phyloP scores from a whole-genome alignment of 2,113 vertebrate genomes.

The Thunnus thynnus region DNA sequence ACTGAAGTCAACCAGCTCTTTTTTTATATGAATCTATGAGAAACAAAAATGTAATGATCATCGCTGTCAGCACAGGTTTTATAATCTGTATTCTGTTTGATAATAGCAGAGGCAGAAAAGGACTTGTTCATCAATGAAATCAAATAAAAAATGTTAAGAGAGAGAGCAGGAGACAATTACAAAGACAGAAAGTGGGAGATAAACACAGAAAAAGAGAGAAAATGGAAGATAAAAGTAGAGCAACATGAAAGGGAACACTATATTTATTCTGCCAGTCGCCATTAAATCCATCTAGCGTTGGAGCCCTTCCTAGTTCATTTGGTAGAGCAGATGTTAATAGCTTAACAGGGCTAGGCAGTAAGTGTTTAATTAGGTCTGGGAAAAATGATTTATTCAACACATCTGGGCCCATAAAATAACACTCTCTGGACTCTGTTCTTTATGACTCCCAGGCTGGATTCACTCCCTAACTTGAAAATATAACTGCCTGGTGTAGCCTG shows the following conservation, averaged over 20 bases:
- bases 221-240: constrained; percentile 10
- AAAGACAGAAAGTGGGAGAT: constrained; percentile 4
- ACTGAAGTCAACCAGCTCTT: neutral
- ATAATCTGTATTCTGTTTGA: constrained; percentile 16
- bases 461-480: constrained; percentile 29
- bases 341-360: constrained; percentile 71
- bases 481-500: constrained; percentile 21
- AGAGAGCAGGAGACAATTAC: constrained; percentile 36
- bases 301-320: constrained; percentile 67
- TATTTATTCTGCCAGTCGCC: constrained; percentile 50
- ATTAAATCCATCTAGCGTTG: constrained; percentile 50
- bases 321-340: constrained; percentile 80
- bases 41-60: constrained; percentile 25
- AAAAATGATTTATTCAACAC: constrained; percentile 78
- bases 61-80: neutral
- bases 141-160: constrained; percentile 22
- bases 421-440: constrained; percentile 61
- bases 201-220: constrained; percentile 11
- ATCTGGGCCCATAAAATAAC: constrained; percentile 77
- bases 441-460: constrained; percentile 41
- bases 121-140: constrained; percentile 35
- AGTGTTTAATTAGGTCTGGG: constrained; percentile 77
- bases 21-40: constrained; percentile 4
- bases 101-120: neutral
- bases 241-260: constrained; percentile 47